Conservation (phyloP, 2,113 vertebrate species). For the Xyrauchen texanus region DNA sequence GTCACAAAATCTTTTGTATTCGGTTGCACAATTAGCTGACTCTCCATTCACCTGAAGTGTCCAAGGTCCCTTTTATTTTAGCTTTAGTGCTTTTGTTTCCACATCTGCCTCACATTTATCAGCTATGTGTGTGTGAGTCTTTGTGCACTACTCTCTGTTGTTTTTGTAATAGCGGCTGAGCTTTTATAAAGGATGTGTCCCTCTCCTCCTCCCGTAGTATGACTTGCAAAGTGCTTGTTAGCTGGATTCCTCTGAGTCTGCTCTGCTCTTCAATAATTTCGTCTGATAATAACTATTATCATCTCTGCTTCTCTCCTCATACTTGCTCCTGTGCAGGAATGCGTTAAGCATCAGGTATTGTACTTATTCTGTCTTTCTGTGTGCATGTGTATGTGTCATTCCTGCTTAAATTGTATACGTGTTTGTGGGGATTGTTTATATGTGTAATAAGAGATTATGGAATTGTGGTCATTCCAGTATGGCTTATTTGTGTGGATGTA, state of each 20-base stretch:
- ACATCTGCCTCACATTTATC: constrained; percentile 23
- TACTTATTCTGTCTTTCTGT: constrained; percentile 78
- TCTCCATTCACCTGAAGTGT: constrained; percentile 15
- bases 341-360: constrained; percentile 96
- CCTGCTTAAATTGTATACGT: not conserved
- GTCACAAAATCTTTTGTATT: constrained; percentile 20
- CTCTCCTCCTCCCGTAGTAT: constrained; percentile 53
- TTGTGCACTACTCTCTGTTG: constrained; percentile 35
- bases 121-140: not conserved
- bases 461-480: not conserved
- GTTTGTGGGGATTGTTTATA: not conserved
- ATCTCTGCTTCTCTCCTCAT: constrained; percentile 84
- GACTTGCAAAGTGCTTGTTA: constrained; percentile 55
- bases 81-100: constrained; percentile 21
- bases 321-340: constrained; percentile 88
- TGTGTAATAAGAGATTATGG: not conserved
- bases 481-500: constrained; percentile 14
- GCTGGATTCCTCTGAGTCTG: constrained; percentile 6
- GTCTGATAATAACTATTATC: constrained; percentile 84
- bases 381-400: constrained; percentile 54
- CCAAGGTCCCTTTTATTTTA: constrained; percentile 24
- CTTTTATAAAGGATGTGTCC: constrained; percentile 46
- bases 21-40: constrained; percentile 20
- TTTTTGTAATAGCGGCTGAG: constrained; percentile 15
- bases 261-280: constrained; percentile 12